phyloP scores from a whole-genome alignment of 2,797 vertebrate species.

The Masticophis lateralis region DNA sequence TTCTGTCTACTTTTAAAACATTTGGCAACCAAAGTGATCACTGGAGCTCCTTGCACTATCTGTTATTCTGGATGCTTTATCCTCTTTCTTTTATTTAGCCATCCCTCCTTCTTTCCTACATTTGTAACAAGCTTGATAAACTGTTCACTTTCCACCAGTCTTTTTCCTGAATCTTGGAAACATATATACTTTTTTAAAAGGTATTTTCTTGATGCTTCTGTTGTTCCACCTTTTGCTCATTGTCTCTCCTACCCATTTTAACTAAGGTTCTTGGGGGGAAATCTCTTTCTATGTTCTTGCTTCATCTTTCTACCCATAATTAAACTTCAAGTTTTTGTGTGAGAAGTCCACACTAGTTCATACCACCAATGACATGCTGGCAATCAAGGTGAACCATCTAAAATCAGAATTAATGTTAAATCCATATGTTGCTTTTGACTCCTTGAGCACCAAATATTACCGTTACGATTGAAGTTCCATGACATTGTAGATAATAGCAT shows the following conservation, averaged over 20 bases:
- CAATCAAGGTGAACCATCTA: background rate
- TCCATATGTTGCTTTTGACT: background rate
- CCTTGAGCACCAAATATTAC: background rate
- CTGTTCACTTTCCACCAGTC: background rate
- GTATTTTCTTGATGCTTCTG: background rate
- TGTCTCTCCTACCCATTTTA: background rate
- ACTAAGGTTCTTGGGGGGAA: background rate
- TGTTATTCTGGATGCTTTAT: background rate
- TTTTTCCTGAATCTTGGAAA: background rate
- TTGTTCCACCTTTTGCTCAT: background rate
- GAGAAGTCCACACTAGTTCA: background rate
- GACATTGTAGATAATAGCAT: background rate
- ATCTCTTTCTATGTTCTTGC: background rate
- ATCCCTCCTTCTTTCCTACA: background rate
- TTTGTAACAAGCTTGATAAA: background rate
- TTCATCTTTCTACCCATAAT: background rate
- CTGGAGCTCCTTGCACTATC: background rate
- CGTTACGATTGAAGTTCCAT: background rate
- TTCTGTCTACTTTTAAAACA: background rate
- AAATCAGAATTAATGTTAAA: background rate
- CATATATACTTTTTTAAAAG: background rate
- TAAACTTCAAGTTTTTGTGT: background rate
- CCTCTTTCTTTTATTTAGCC: background rate
- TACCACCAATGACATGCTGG: background rate
- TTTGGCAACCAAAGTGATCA: background rate